Percentiles rank a stretch among this genome's conserved stretches.
phyloP scores from a whole-genome alignment of 2,797 vertebrate genomes.

The Chaetodon trifasciatus region DNA sequence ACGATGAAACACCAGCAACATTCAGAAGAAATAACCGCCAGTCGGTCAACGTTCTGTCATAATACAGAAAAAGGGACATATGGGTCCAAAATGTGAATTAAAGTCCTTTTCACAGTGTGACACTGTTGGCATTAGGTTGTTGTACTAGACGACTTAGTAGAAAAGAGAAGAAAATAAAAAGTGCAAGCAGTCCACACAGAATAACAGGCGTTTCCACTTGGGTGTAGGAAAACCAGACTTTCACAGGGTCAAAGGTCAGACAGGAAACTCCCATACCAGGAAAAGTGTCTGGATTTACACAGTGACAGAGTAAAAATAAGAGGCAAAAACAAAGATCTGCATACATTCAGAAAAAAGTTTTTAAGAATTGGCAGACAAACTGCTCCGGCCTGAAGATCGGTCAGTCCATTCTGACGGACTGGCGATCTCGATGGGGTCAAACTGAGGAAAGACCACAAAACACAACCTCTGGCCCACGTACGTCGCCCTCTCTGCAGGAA shows the following conservation, averaged over 20 bases:
- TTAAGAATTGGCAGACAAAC: conserved; percentile 68
- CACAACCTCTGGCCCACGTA: conserved; percentile 95
- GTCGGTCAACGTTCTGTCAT: conserved; percentile 21
- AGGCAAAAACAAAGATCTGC: conserved; percentile 48
- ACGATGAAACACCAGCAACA: conserved; percentile 42
- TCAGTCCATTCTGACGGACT: conserved; percentile 78
- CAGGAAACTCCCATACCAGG: conserved; percentile 44
- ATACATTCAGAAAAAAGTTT: conserved; percentile 33
- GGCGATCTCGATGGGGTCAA: conserved; percentile 77
- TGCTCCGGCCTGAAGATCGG: conserved; percentile 74
- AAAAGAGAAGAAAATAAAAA: conserved; percentile 55
- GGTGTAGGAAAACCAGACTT: conserved; percentile 51
- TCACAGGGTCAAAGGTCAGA: conserved; percentile 58
- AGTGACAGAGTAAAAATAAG: conserved; percentile 43
- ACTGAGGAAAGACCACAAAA: conserved; percentile 95
- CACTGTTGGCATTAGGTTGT: conserved; percentile 55
- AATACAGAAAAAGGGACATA: conserved; percentile 34
- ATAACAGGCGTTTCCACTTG: conserved; percentile 46
- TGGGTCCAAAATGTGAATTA: conserved; percentile 19
- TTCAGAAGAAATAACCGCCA: conserved; percentile 33
- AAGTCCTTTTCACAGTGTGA: conserved; percentile 45
- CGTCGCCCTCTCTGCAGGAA: conserved; percentile 88
- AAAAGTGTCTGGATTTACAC: conserved; percentile 49
- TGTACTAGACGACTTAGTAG: conserved; percentile 54
- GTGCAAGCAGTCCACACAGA: conserved; percentile 48